Conservation (phyloP, 2,797 vertebrate genomes). For the Acrossocheilus fasciatus region DNA sequence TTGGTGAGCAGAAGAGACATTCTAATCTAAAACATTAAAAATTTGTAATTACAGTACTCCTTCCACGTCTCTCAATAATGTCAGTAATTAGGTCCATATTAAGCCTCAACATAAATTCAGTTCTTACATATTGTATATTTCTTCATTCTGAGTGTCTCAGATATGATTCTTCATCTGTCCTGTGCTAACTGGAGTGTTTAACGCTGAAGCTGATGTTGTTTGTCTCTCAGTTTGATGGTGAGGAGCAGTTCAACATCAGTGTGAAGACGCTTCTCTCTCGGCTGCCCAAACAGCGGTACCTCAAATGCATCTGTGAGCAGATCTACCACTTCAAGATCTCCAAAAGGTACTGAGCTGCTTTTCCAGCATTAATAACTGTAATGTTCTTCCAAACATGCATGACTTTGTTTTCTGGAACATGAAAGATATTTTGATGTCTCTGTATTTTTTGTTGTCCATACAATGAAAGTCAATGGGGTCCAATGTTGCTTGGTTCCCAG, state of each 20-base stretch:
- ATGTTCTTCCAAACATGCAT: no score
- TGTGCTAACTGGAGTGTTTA: background rate
- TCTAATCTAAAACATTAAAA: no score
- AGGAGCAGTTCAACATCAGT: constrained; percentile 89
- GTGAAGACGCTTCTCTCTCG: constrained; percentile 90
- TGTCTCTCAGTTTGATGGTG: constrained; percentile 83
- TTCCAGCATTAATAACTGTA: background rate
- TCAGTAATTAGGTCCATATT: background rate
- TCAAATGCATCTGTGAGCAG: constrained; percentile 94
- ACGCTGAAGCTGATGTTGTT: background rate
- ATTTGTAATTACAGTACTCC: background rate
- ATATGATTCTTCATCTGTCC: background rate
- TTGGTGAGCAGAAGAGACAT: background rate
- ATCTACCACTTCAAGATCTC: constrained; percentile 91
- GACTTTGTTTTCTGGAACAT: no score
- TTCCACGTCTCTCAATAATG: background rate
- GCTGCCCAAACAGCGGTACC: constrained; percentile 93
- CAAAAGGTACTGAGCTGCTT: constrained; percentile 79
- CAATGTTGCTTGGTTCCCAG: no score
- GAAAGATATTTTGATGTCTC: no score
- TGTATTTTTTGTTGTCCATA: no score
- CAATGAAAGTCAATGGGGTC: no score
- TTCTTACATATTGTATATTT: background rate
- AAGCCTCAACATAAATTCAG: background rate
- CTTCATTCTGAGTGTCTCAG: background rate